phyloP scores from a whole-genome alignment of 1,140 invertebrate species.

The Theocolax elegans region DNA sequence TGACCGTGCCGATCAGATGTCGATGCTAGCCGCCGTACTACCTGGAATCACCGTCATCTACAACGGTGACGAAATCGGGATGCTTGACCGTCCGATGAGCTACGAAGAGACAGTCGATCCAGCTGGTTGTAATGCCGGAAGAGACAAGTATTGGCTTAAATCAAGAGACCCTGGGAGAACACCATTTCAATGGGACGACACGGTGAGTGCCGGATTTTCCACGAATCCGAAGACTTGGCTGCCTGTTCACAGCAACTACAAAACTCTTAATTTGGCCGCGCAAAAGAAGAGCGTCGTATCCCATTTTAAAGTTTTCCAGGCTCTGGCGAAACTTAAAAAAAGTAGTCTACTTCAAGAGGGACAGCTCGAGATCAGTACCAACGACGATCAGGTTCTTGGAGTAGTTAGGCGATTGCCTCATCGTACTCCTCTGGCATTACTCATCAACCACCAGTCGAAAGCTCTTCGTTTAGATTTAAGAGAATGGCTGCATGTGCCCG shows the following conservation, averaged over 20 bases:
- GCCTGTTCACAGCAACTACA: conserved; percentile 70
- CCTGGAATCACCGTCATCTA: conserved; percentile 77
- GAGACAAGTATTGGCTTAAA: conserved; percentile 58
- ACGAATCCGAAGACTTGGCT: conserved; percentile 69
- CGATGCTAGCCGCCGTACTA: conserved; percentile 73
- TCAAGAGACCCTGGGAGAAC: conserved; percentile 71
- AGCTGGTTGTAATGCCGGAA: conserved; percentile 63
- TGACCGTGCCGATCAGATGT: conserved; percentile 74
- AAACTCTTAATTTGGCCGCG: conserved; percentile 66
- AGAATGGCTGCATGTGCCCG: conserved; percentile 45
- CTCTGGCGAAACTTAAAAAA: conserved; percentile 62
- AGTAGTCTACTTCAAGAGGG: conserved; percentile 59
- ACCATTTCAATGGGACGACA: conserved; percentile 73
- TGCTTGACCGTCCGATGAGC: conserved; percentile 73
- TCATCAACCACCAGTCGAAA: conserved; percentile 48
- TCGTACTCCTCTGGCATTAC: conserved; percentile 23
- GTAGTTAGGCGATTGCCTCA: conserved; percentile 40
- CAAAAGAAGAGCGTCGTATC: conserved; percentile 60
- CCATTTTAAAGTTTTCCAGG: conserved; percentile 69
- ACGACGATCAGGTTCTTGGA: conserved; percentile 60
- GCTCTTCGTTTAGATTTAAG: conserved; percentile 43
- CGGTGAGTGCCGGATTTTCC: conserved; percentile 69
- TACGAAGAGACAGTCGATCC: conserved; percentile 68
- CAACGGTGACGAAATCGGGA: conserved; percentile 83
- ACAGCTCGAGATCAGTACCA: conserved; percentile 51